A percentile compares a stretch with the other conserved stretches of the same genome.
These are phyloP conservation scores for Oppia nitens DNA, from an alignment of 1,140 invertebrate genomes.

Conservation along the genomic window DNA sequence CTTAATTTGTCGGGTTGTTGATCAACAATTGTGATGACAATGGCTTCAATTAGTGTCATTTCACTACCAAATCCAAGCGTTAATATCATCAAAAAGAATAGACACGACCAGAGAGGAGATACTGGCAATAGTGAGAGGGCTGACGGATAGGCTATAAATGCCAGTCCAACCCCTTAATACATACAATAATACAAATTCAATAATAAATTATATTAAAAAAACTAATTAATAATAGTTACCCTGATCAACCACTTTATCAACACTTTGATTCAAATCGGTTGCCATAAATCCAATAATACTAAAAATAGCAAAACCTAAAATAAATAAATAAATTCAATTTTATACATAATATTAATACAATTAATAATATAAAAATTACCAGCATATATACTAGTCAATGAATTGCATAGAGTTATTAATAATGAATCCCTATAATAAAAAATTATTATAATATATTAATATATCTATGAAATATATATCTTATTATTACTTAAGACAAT, in stretches of 20 bases:
- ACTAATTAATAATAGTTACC: not conserved
- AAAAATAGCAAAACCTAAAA: slow-evolving; percentile 70
- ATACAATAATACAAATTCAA: not conserved
- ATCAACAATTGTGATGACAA: slow-evolving; percentile 87
- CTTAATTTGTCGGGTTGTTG: slow-evolving; percentile 77
- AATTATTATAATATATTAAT: slow-evolving; percentile 79
- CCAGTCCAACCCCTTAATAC: slow-evolving; percentile 58
- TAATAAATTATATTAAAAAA: not conserved
- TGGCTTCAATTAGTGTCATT: slow-evolving; percentile 96
- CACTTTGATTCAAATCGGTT: not conserved
- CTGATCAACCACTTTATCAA: not conserved
- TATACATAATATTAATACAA: not conserved
- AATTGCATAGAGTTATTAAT: too few species aligned
- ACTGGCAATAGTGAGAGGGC: slow-evolving; percentile 86
- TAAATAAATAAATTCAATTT: not conserved
- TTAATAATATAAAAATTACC: too few species aligned
- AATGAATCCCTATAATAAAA: slow-evolving; percentile 65
- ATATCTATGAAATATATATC: slow-evolving; percentile 86
- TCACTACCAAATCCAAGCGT: slow-evolving; percentile 81
- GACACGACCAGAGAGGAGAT: slow-evolving; percentile 84
- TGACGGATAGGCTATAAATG: slow-evolving; percentile 92
- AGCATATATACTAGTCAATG: too few species aligned
- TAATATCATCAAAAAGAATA: slow-evolving; percentile 96
- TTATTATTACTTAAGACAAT: slow-evolving; percentile 92
- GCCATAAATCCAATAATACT: slow-evolving; percentile 86